Conservation (phyloP, 2,113 vertebrate species). For the Limanda limanda region DNA sequence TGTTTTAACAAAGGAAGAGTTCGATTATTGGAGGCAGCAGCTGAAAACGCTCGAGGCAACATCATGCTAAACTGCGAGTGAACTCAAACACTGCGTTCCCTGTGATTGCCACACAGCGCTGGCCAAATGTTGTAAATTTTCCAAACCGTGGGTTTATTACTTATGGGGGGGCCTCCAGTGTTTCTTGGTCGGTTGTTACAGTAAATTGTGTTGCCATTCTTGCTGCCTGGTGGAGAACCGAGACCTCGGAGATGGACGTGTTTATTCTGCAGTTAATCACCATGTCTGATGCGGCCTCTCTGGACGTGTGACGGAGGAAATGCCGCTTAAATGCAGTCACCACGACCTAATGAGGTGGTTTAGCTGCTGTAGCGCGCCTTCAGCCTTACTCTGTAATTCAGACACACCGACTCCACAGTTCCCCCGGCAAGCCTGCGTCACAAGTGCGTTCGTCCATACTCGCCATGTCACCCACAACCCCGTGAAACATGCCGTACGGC, state of each 20-base stretch:
- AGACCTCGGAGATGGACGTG: constrained; percentile 64
- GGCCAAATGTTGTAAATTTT: constrained; percentile 42
- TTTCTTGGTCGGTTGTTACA: constrained; percentile 52
- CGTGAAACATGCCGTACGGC: constrained; percentile 64
- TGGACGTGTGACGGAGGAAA: constrained; percentile 74
- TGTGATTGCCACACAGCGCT: constrained; percentile 26
- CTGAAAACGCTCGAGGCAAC: constrained; percentile 35
- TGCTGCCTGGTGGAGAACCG: constrained; percentile 36
- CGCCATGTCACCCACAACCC: constrained; percentile 70
- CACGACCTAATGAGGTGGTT: constrained; percentile 79
- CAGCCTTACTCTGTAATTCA: constrained; percentile 76
- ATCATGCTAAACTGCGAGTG: constrained; percentile 32
- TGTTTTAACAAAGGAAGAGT: constrained; percentile 38
- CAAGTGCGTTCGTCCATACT: constrained; percentile 68
- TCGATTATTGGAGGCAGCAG: constrained; percentile 37
- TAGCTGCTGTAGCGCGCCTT: constrained; percentile 61
- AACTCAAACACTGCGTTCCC: constrained; percentile 41
- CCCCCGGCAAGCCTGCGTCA: constrained; percentile 76
- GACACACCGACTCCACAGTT: constrained; percentile 65
- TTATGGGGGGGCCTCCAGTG: constrained; percentile 28
- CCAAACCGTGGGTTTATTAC: constrained; percentile 31
- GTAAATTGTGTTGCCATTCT: constrained; percentile 50
- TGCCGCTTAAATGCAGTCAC: constrained; percentile 74
- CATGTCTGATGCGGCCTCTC: constrained; percentile 72
- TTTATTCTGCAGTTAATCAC: constrained; percentile 75